These are phyloP conservation scores for Spea hammondii DNA, from an alignment of 2,797 vertebrate species.

Conservation along the genomic window DNA sequence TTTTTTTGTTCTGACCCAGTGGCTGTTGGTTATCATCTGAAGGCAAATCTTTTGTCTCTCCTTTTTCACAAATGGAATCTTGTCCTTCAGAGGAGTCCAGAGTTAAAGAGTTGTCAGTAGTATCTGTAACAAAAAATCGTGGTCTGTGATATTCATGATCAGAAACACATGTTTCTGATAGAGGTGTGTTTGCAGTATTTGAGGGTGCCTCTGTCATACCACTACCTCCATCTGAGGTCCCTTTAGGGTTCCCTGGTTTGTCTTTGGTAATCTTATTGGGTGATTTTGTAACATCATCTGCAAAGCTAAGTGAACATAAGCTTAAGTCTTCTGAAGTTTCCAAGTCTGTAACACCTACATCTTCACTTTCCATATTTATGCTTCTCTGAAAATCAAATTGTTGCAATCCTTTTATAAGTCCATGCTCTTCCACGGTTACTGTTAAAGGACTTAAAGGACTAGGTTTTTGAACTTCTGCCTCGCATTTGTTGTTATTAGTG, in stretches of 20 bases:
- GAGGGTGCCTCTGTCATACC: constrained; percentile 69
- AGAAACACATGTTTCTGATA: constrained; percentile 71
- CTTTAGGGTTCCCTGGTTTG: background rate
- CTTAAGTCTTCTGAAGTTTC: constrained; percentile 61
- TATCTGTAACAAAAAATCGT: constrained; percentile 73
- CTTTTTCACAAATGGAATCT: constrained; percentile 64
- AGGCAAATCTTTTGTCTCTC: constrained; percentile 50
- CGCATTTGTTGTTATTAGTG: constrained; percentile 19
- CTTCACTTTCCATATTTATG: constrained; percentile 63
- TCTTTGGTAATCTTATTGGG: constrained; percentile 48
- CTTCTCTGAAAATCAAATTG: constrained; percentile 76
- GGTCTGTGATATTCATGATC: constrained; percentile 69
- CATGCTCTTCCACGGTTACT: constrained; percentile 76
- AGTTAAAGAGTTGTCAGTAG: constrained; percentile 83
- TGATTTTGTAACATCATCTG: background rate
- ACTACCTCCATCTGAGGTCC: constrained; percentile 57
- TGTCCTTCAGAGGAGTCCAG: constrained; percentile 81
- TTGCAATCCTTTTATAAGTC: constrained; percentile 75
- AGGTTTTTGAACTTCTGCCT: constrained; percentile 53
- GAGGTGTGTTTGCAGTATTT: constrained; percentile 69
- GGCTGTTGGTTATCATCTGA: background rate
- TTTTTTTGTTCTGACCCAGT: background rate
- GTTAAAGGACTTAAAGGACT: constrained; percentile 56
- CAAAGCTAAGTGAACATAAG: constrained; percentile 51
- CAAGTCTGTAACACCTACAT: constrained; percentile 64